Evolutionary conservation across 2,113 vertebrate species (phyloP).

Genomic region (Nannospalax galili): DNA sequence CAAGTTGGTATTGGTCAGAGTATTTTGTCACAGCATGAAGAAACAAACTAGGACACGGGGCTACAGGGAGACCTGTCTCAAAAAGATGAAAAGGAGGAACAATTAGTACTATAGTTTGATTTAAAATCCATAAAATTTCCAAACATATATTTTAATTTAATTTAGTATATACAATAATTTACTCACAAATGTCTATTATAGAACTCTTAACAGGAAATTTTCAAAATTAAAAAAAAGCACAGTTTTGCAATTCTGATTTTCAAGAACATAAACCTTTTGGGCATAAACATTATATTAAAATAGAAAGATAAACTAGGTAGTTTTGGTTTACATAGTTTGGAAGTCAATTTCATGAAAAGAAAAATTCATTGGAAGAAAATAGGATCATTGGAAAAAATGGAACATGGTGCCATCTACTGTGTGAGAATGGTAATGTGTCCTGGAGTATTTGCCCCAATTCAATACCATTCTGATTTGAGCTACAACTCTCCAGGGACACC

Average conservation of each 20-base stretch:
- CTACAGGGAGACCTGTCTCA: too few species aligned
- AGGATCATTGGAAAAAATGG: conserved; percentile 17
- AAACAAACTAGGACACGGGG: too few species aligned
- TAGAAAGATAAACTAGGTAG: not conserved
- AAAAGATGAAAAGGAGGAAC: not conserved
- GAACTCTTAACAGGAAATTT: not conserved
- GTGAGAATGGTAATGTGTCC: not conserved
- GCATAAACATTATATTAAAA: not conserved
- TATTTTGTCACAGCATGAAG: too few species aligned
- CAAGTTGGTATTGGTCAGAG: too few species aligned
- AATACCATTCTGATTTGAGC: not conserved
- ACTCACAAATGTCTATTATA: conserved; percentile 48
- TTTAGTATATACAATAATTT: conserved; percentile 45
- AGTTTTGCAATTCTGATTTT: conserved; percentile 39
- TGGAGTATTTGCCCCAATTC: not conserved
- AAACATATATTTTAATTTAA: conserved; percentile 40
- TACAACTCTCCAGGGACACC: not conserved
- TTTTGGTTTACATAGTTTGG: not conserved
- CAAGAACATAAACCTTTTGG: conserved; percentile 41
- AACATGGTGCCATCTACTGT: conserved; percentile 78
- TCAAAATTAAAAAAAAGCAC: conserved; percentile 40
- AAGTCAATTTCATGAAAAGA: conserved; percentile 38
- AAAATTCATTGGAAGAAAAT: conserved; percentile 6
- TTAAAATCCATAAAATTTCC: not conserved
- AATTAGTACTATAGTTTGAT: not conserved